Percentiles rank a stretch among this genome's conserved stretches.
Evolutionary conservation across 92 coral and sea anemone genomes (phyloP).

Genomic region (Virgularia gustaviana): DNA sequence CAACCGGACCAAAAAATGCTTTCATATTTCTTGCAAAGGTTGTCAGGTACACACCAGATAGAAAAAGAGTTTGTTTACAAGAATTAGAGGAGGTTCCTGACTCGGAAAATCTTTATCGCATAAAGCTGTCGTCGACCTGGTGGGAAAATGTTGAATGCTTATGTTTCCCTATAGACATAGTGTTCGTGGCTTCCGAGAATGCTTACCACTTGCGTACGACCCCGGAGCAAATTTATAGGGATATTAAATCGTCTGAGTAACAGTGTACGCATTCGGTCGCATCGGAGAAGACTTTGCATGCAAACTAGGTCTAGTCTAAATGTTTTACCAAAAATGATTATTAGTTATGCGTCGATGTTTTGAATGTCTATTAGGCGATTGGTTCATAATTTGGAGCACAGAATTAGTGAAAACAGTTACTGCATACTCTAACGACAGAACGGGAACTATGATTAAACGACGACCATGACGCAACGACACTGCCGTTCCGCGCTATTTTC

Average conservation of each 20-base stretch:
- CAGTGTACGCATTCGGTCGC: constrained; percentile 21
- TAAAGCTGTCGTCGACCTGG: constrained; percentile 15
- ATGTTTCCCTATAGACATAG: constrained; percentile 25
- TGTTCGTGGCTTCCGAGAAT: constrained; percentile 13
- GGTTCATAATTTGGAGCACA: too few relatives aligned
- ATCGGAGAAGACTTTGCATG: constrained; percentile 13
- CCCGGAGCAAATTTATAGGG: constrained; percentile 11
- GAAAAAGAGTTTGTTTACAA: constrained; percentile 12
- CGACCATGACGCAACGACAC: too few relatives aligned
- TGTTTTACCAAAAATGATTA: constrained; percentile 9
- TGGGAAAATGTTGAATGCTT: constrained; percentile 28
- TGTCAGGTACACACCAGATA: constrained; percentile 18
- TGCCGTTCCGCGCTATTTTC: too few relatives aligned
- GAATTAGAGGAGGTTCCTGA: constrained; percentile 24
- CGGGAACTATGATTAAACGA: too few relatives aligned
- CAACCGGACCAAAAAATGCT: constrained; percentile 22
- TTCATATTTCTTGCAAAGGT: constrained; percentile 33
- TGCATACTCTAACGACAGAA: too few relatives aligned
- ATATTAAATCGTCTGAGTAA: neutral
- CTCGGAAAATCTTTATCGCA: constrained; percentile 18
- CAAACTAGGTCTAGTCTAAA: constrained; percentile 11
- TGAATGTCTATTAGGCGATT: too few relatives aligned
- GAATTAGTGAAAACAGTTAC: too few relatives aligned
- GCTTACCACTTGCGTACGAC: constrained; percentile 23
- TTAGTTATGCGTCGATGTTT: too few relatives aligned